Base-by-base conservation (phyloP, 1,140 invertebrate genomes). In the Hirudo medicinalis region DNA sequence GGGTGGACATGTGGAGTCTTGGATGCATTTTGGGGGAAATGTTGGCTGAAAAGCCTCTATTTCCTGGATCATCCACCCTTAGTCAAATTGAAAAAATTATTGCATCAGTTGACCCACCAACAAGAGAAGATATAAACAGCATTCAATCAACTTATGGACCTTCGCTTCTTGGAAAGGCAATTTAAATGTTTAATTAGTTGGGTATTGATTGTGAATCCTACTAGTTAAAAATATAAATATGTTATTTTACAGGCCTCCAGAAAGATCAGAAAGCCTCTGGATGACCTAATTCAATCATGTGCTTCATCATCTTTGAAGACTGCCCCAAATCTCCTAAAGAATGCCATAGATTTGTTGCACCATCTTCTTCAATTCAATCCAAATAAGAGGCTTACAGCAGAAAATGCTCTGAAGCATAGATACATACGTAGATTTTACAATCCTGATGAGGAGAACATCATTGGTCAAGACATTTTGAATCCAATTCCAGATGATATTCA, bases 1-100 rank as follows among this genome's bases (percentile, higher is more conserved):
- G 92, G 49, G 92, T 97, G 67, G 94, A 98, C 78, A 95, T 97
- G 91, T 98, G 94, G 94, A 94, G 91, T 73, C 81, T 97, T 63
- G 94, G 94, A 11, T 97, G 94, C 80, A 97, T 98, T 75, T 84
- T 98, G 40, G 92, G 88, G 1, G 93, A 97, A 84, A 94, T 97
- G 90, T 79, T 94, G 67, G 84, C 90, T 0, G 90, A 91, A 5
- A 90, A 91, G 78, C 90, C 92, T 0, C 81, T 97, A n/a, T 97
- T 96, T 82, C 91, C 92, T 20, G 93, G 93, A 54, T 89, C 88
- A 0, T 95, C 92, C 2, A 97, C 93, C 0, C 87, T 96, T 0
- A 94, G 97, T 83, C 94, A 97, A 83, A 88, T 96, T 32, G 91
- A 94, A 78, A 86, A 87, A 76, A 94, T 95, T 77, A 91, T 94